Conservation (phyloP, 2,888 invertebrate species). For the Nemurella pictetii region DNA sequence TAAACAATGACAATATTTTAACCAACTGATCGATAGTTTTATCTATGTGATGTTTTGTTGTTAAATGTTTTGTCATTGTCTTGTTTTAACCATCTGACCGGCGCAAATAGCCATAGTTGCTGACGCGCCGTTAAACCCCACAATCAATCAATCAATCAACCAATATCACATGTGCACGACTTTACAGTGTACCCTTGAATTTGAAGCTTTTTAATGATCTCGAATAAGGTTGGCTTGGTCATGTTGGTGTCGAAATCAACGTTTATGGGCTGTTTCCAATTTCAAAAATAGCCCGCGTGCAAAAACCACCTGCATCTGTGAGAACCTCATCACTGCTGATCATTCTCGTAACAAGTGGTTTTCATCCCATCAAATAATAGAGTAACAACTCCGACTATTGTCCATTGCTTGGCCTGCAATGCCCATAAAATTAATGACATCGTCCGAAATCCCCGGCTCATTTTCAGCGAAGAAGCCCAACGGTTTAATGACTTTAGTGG, state of each 20-base stretch:
- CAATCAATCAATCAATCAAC: no score
- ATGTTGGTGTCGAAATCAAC: slow-evolving; percentile 39
- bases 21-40: no score
- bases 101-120: no score
- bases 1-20: no score
- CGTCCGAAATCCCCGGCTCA: neutral
- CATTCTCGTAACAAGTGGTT: slow-evolving; percentile 11
- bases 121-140: no score
- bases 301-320: slow-evolving; percentile 38
- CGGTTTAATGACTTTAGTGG: no score
- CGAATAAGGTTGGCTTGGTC: slow-evolving; percentile 27
- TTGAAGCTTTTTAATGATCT: slow-evolving; percentile 36
- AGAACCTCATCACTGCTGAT: slow-evolving; percentile 35
- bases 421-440: slow-evolving; percentile 28
- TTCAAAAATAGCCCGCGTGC: slow-evolving; percentile 34
- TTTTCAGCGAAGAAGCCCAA: neutral
- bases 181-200: slow-evolving; percentile 24
- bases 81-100: no score
- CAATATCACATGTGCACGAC: slow-evolving; percentile 36
- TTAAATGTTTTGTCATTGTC: no score
- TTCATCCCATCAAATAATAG: slow-evolving; percentile 30
- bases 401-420: neutral
- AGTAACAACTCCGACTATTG: neutral
- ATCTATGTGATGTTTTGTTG: no score
- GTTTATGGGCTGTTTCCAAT: slow-evolving; percentile 41